These are phyloP conservation scores for Cylloceria caligata DNA, from an alignment of 2,888 invertebrate genomes.

Conservation along the genomic window DNA sequence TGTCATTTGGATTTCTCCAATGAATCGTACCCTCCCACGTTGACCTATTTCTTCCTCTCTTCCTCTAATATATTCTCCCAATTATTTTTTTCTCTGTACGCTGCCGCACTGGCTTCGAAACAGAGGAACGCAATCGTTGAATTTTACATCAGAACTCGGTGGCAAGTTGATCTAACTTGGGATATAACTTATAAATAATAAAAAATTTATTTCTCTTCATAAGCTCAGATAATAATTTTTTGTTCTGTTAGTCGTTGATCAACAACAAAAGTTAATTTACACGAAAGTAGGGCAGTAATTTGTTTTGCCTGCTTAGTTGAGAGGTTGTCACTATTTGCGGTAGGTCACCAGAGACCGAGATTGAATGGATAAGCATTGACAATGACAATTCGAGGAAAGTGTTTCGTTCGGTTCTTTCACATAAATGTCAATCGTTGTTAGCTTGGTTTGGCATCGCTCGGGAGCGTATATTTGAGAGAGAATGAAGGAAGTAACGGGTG, in stretches of 20 bases:
- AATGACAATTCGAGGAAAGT: constrained; percentile 21
- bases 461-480: constrained; percentile 6
- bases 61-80: neutral
- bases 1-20: constrained; percentile 21
- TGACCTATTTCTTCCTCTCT: constrained; percentile 13
- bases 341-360: neutral
- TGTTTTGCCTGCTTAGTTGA: neutral
- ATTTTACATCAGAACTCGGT: neutral
- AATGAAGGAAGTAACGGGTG: constrained; percentile 22
- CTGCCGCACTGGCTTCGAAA: neutral
- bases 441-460: constrained; percentile 9
- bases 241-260: too few relatives aligned
- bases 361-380: constrained; percentile 12
- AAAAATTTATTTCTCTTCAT: too few relatives aligned
- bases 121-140: neutral
- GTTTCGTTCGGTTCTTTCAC: neutral
- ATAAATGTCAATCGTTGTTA: constrained; percentile 17
- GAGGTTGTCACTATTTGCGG: neutral
- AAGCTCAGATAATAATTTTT: too few relatives aligned
- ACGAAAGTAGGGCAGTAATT: neutral
- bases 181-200: neutral
- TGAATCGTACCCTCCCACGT: neutral
- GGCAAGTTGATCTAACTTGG: neutral
- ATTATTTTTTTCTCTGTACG: neutral
- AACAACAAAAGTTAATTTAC: neutral